Evolutionary conservation across 53 echinoderm and acorn worm genomes (phyloP).

Genomic region (Crossaster papposus): DNA sequence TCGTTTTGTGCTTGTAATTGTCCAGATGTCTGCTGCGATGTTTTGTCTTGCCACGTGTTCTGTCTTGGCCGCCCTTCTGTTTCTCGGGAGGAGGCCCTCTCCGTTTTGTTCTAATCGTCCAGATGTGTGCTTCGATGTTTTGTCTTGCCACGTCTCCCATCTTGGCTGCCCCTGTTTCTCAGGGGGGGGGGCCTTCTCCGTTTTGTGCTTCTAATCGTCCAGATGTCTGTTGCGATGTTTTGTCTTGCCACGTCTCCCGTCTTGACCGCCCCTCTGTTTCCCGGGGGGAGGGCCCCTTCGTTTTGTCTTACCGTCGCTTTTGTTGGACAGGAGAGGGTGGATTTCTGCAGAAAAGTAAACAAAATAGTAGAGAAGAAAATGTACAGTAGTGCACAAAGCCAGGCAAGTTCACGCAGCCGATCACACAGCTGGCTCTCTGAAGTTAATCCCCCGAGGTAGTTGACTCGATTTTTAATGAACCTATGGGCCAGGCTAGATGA

Average conservation of each 20-base stretch:
- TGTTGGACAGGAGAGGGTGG: slow-evolving; percentile 80
- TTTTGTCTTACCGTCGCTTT: slow-evolving; percentile 84
- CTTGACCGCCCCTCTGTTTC: slow-evolving; percentile 45
- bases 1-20: neutral
- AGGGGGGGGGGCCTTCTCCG: slow-evolving; percentile 3
- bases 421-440: no score
- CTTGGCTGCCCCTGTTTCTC: slow-evolving; percentile 40
- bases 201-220: slow-evolving; percentile 13
- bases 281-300: slow-evolving; percentile 66
- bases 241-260: slow-evolving; percentile 49
- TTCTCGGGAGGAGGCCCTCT: slow-evolving; percentile 57
- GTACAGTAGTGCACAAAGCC: neutral
- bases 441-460: no score
- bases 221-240: slow-evolving; percentile 39
- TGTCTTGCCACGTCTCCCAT: slow-evolving; percentile 48
- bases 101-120: slow-evolving; percentile 87
- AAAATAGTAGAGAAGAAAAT: neutral
- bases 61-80: slow-evolving; percentile 35
- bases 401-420: no score
- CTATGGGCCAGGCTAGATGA: no score
- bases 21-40: slow-evolving; percentile 39
- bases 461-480: no score
- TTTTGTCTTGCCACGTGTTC: slow-evolving; percentile 48
- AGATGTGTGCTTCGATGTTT: slow-evolving; percentile 56
- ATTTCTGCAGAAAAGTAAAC: slow-evolving; percentile 61